phyloP scores from a whole-genome alignment of 2,888 invertebrate genomes.

The Cotesia congregata region DNA sequence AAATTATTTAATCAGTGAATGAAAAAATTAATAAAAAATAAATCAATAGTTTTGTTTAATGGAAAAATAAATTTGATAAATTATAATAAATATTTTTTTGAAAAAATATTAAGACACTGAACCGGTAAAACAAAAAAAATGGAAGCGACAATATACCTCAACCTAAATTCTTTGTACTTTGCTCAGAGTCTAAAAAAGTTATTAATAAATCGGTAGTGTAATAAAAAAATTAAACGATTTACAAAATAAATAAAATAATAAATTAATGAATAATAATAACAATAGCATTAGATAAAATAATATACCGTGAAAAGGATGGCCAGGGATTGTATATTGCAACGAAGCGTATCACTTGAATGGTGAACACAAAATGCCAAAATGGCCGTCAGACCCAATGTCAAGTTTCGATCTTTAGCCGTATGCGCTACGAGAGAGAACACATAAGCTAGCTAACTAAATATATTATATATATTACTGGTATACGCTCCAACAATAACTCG shows the following conservation, averaged over 20 bases:
- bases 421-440: conserved; percentile 36
- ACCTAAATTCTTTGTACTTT: conserved; percentile 9
- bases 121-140: neutral
- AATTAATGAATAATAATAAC: conserved; percentile 3
- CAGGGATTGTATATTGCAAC: conserved; percentile 57
- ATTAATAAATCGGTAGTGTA: neutral
- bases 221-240: conserved; percentile 34
- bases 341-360: conserved; percentile 61
- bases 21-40: no score
- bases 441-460: neutral
- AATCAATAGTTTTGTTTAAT: no score
- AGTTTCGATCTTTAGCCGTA: conserved; percentile 52
- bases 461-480: conserved; percentile 1
- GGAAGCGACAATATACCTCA: neutral
- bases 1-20: no score
- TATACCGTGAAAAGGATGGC: conserved; percentile 66
- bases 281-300: conserved; percentile 29
- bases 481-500: conserved; percentile 20
- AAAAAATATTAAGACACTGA: neutral
- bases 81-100: no score
- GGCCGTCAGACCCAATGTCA: conserved; percentile 73
- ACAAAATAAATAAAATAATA: conserved; percentile 14
- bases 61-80: no score
- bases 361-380: conserved; percentile 68
- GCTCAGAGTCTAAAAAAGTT: neutral